Conservation (phyloP, 1,140 invertebrate genomes). For the Drosophila leontia region DNA sequence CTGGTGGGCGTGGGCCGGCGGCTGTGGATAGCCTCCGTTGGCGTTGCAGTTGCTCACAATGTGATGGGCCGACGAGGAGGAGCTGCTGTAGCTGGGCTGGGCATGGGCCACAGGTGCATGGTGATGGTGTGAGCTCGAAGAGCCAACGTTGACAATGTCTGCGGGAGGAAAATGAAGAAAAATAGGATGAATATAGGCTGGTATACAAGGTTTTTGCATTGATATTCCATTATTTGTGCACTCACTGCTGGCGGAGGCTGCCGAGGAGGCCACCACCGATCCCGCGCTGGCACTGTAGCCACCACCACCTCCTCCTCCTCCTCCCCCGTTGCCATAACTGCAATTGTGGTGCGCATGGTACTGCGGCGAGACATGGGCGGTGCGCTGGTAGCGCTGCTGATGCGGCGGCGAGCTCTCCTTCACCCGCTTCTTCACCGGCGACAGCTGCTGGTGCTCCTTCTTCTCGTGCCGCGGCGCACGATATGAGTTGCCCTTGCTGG, state of each 20-base stretch:
- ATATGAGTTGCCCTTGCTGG: slow-evolving; percentile 82
- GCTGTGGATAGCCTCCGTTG: slow-evolving; percentile 76
- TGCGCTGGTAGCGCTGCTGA: slow-evolving; percentile 86
- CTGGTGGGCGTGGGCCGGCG: slow-evolving; percentile 70
- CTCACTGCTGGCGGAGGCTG: slow-evolving; percentile 74
- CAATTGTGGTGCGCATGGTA: slow-evolving; percentile 82
- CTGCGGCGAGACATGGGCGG: slow-evolving; percentile 85
- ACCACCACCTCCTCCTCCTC: slow-evolving; percentile 40
- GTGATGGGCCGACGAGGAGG: slow-evolving; percentile 65
- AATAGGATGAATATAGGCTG: background rate
- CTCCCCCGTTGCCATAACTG: slow-evolving; percentile 74
- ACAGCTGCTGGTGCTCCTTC: slow-evolving; percentile 96
- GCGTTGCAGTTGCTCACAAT: slow-evolving; percentile 71
- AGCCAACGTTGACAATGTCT: slow-evolving; percentile 77
- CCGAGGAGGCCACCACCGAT: slow-evolving; percentile 69
- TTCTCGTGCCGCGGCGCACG: slow-evolving; percentile 88
- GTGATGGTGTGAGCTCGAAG: slow-evolving; percentile 71
- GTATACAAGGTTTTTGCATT: background rate
- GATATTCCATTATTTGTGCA: slow-evolving; percentile 24
- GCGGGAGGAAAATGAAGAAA: background rate
- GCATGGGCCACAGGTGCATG: slow-evolving; percentile 64
- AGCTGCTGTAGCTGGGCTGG: slow-evolving; percentile 57
- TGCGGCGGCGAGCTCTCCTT: slow-evolving; percentile 97
- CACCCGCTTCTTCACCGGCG: slow-evolving; percentile 98
- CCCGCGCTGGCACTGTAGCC: slow-evolving; percentile 59